Conservation (phyloP, 2,797 vertebrate species). For the Poecilia velifera region DNA sequence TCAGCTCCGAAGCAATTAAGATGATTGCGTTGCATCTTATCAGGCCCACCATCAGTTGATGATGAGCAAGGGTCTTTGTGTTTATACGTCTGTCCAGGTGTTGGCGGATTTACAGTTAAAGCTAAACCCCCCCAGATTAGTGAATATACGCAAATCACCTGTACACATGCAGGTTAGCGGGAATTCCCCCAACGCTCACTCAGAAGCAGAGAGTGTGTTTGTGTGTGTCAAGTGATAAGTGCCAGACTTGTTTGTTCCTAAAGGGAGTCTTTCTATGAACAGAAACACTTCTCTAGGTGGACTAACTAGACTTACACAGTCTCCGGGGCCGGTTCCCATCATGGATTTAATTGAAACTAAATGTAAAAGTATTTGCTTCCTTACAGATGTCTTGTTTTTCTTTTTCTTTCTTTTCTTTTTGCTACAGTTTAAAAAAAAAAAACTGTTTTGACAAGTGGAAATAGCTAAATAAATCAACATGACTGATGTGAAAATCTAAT, state of each 20-base stretch:
- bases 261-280: constrained; percentile 11
- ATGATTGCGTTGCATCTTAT: constrained; percentile 24
- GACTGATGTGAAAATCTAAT: not conserved
- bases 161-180: constrained; percentile 60
- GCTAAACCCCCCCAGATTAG: constrained; percentile 71
- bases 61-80: constrained; percentile 31
- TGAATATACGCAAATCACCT: constrained; percentile 77
- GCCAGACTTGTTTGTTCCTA: constrained; percentile 17
- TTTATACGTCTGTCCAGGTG: constrained; percentile 72
- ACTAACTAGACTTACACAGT: not conserved
- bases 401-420: not conserved
- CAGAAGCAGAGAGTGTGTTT: constrained; percentile 17
- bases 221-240: constrained; percentile 36
- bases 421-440: too few relatives aligned
- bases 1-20: constrained; percentile 9
- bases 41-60: constrained; percentile 33
- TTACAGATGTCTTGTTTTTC: not conserved
- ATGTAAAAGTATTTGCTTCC: not conserved
- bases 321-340: not conserved
- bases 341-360: not conserved
- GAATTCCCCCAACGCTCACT: constrained; percentile 64
- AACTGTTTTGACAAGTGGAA: not conserved
- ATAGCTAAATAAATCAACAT: not conserved
- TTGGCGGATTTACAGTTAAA: constrained; percentile 79
- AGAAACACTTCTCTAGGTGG: not conserved